These are phyloP conservation scores for Clarias pachynema DNA, from an alignment of 2,797 vertebrate genomes.

Conservation along the genomic window DNA sequence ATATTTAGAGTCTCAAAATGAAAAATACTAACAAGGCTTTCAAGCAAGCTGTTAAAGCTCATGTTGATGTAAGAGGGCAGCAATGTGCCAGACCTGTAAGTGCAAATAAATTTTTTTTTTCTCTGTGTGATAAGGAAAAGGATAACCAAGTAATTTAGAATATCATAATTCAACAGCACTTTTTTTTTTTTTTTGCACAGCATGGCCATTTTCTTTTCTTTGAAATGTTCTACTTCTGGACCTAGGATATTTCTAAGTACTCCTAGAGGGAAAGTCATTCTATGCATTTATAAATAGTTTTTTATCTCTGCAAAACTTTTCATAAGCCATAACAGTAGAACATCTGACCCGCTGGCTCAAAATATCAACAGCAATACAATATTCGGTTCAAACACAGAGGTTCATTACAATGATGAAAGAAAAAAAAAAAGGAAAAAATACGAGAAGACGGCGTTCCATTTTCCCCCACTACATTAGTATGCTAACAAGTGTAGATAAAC, in stretches of 20 bases:
- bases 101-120: not conserved
- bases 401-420: not conserved
- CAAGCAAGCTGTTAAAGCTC: not conserved
- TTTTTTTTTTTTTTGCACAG: not conserved
- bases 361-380: slow-evolving; percentile 10
- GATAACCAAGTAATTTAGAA: not conserved
- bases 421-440: no score
- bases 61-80: slow-evolving; percentile 8
- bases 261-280: slow-evolving; percentile 4
- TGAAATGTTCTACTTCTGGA: slow-evolving; percentile 1
- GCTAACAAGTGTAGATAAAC: not conserved
- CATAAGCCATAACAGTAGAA: not conserved
- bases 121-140: not conserved
- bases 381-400: not conserved
- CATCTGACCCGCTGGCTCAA: not conserved
- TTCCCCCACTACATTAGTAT: slow-evolving; percentile 2
- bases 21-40: not conserved
- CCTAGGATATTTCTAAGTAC: not conserved
- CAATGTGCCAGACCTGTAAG: not conserved
- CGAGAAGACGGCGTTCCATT: not conserved
- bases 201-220: not conserved
- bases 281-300: slow-evolving; percentile 5
- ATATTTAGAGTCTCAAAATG: not conserved
- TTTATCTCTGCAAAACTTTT: slow-evolving; percentile 7
- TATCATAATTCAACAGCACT: not conserved